Conservation (phyloP, 1,140 invertebrate genomes). For the Thaumetopoea pityocampa region DNA sequence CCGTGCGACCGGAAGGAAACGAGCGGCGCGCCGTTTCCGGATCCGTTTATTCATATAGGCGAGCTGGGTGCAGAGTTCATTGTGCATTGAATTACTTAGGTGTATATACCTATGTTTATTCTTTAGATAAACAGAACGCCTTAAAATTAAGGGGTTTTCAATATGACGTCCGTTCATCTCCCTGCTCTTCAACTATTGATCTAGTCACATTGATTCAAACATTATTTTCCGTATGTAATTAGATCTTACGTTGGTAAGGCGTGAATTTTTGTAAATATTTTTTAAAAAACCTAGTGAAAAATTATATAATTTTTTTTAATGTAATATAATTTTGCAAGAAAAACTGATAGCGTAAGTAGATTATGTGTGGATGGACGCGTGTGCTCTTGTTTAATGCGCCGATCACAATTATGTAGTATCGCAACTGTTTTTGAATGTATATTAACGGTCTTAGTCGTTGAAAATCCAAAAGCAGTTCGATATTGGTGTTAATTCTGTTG, state of each 20-base stretch:
- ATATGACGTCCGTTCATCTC: too few species aligned
- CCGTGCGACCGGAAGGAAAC: too few species aligned
- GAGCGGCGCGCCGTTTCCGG: too few species aligned
- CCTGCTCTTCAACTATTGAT: too few species aligned
- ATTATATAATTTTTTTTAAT: conserved; percentile 35
- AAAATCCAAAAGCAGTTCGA: neutral
- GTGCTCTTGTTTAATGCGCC: conserved; percentile 9
- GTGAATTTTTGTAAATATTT: conserved; percentile 55
- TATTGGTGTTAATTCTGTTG: too few species aligned
- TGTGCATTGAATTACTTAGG: too few species aligned
- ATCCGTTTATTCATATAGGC: too few species aligned
- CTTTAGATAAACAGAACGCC: too few species aligned
- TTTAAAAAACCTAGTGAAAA: conserved; percentile 36
- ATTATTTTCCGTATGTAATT: conserved; percentile 4
- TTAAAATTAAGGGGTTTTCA: too few species aligned
- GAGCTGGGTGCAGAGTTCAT: too few species aligned
- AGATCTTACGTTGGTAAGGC: conserved; percentile 8
- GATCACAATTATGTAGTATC: neutral
- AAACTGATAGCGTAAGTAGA: conserved; percentile 33
- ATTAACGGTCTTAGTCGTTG: neutral
- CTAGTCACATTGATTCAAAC: conserved; percentile 14
- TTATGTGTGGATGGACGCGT: conserved; percentile 22
- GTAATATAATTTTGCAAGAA: conserved; percentile 33
- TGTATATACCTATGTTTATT: too few species aligned
- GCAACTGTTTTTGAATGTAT: neutral